Percentiles rank a stretch among this genome's conserved stretches.
Conservation (phyloP, 2,797 vertebrate genomes). For the Falco novaeseelandiae region DNA sequence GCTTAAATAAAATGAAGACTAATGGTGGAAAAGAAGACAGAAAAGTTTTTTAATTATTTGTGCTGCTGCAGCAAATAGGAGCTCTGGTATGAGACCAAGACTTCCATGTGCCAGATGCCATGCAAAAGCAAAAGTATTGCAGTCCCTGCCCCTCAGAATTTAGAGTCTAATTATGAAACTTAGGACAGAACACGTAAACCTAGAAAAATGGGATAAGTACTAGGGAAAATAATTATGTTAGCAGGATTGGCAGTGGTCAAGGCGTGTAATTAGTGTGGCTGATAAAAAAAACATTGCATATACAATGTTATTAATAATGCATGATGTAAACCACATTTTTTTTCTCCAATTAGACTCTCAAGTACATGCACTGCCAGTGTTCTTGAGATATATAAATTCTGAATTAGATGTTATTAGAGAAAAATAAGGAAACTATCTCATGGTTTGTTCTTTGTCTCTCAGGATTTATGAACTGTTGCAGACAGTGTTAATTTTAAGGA, state of each 20-base stretch:
- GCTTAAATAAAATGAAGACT: not conserved
- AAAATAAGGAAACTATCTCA: not conserved
- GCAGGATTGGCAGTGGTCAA: not conserved
- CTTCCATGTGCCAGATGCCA: not conserved
- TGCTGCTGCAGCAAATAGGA: not conserved
- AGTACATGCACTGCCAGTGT: not conserved
- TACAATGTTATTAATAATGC: not conserved
- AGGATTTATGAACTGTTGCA: not conserved
- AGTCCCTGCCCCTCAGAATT: not conserved
- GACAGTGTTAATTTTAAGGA: not conserved
- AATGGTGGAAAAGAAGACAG: not conserved
- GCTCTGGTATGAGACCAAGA: not conserved
- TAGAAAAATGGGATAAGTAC: not conserved
- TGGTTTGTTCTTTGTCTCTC: not conserved
- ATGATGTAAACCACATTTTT: not conserved
- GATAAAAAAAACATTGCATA: not conserved
- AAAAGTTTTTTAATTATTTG: not conserved
- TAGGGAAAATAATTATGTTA: not conserved
- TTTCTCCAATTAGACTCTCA: not conserved
- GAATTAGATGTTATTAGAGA: not conserved
- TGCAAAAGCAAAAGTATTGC: not conserved
- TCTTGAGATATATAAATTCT: not conserved
- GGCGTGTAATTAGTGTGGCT: not conserved
- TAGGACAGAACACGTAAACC: not conserved
- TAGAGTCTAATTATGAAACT: not conserved